A percentile compares a stretch with the other conserved stretches of the same genome.
phyloP scores from a whole-genome alignment of 1,140 invertebrate species.

The Mercenaria mercenaria region DNA sequence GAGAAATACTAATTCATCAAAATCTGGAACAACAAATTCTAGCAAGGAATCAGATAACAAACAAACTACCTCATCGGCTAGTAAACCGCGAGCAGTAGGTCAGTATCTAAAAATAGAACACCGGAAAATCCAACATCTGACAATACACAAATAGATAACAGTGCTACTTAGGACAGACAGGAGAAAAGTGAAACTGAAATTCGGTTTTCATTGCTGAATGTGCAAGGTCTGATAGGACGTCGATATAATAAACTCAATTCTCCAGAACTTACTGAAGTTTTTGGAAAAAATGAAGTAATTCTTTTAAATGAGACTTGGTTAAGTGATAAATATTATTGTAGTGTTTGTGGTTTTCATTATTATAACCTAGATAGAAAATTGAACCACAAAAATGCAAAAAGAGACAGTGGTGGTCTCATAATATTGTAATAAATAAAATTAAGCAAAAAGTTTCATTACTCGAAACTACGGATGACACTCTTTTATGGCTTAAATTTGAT shows the following conservation, averaged over 20 bases:
- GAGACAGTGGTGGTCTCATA: slow-evolving; percentile 21
- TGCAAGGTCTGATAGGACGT: slow-evolving; percentile 33
- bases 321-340: slow-evolving; percentile 34
- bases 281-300: slow-evolving; percentile 35
- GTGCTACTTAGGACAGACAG: too few species aligned
- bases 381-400: not conserved
- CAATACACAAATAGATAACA: not conserved
- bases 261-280: slow-evolving; percentile 4
- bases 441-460: slow-evolving; percentile 5
- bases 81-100: too few species aligned
- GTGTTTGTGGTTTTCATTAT: not conserved
- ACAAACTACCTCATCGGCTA: too few species aligned
- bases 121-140: too few species aligned
- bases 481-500: slow-evolving; percentile 31
- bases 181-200: slow-evolving; percentile 4
- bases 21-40: too few species aligned
- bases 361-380: slow-evolving; percentile 25
- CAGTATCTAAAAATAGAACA: not conserved
- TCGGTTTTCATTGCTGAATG: slow-evolving; percentile 43
- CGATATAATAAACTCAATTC: slow-evolving; percentile 34
- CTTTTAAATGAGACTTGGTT: slow-evolving; percentile 38
- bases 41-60: too few species aligned
- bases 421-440: not conserved
- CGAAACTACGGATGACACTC: not conserved
- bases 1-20: too few species aligned